phyloP scores from a whole-genome alignment of 2,113 vertebrate genomes.

The Corythornis cristatus region DNA sequence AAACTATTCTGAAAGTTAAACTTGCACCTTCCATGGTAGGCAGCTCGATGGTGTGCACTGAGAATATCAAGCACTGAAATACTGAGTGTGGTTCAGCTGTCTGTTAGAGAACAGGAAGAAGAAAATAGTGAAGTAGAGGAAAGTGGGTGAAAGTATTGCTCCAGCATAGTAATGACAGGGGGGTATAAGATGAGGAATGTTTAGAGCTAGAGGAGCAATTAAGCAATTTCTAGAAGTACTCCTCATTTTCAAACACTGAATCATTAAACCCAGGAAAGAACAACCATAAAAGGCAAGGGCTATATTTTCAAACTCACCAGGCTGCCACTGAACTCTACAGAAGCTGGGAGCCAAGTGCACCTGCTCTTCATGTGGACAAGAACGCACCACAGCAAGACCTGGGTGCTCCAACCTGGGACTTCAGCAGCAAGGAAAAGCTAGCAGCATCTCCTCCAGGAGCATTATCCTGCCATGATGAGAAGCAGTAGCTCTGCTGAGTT shows the following conservation, averaged over 20 bases:
- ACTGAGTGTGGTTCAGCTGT: background rate
- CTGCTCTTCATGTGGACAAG: background rate
- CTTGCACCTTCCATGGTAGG: background rate
- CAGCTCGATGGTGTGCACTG: background rate
- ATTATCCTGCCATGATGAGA: background rate
- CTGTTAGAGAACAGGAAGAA: background rate
- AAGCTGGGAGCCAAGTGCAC: background rate
- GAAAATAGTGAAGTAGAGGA: background rate
- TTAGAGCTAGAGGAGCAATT: background rate
- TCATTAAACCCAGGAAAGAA: background rate
- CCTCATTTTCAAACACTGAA: background rate
- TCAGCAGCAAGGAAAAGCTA: background rate
- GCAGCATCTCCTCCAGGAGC: background rate
- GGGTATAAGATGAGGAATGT: background rate
- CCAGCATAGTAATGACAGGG: fast-evolving
- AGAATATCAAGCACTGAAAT: background rate
- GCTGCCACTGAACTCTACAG: background rate
- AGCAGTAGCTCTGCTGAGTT: background rate
- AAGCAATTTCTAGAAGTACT: background rate
- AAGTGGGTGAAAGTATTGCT: background rate
- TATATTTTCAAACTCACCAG: background rate
- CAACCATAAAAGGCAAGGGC: background rate
- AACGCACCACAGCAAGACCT: background rate
- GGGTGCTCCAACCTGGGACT: background rate
- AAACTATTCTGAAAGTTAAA: background rate